These are phyloP conservation scores for Wiebesia pumilae DNA, from an alignment of 1,140 invertebrate genomes.

Conservation along the genomic window DNA sequence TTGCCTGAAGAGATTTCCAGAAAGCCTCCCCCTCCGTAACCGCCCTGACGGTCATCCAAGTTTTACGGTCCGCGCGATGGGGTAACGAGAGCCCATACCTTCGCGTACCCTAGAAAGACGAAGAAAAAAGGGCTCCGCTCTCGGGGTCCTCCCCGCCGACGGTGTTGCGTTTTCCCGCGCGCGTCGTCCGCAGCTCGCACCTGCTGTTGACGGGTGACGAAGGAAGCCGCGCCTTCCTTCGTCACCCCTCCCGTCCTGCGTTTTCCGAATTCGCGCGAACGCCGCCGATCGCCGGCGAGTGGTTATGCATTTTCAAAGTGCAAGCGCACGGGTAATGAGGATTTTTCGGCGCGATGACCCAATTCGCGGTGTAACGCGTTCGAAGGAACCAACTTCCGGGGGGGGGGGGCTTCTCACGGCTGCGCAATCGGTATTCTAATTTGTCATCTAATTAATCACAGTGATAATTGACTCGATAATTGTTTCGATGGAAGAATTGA, in stretches of 20 bases:
- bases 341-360: slow-evolving; percentile 31
- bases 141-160: not conserved
- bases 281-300: not conserved
- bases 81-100: no score
- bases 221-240: no score
- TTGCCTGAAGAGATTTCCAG: slow-evolving; percentile 6
- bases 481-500: no score
- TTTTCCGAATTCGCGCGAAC: not conserved
- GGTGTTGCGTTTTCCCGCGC: slow-evolving; percentile 22
- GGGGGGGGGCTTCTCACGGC: no score
- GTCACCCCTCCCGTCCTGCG: not conserved
- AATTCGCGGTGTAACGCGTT: not conserved
- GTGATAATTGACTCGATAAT: not conserved
- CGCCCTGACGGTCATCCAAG: not conserved
- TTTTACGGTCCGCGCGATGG: not conserved
- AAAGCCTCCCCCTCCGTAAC: not conserved
- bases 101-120: not conserved
- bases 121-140: not conserved
- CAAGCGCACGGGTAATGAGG: slow-evolving; percentile 6
- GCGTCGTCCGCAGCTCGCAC: slow-evolving; percentile 20
- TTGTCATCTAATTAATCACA: not conserved
- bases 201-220: slow-evolving; percentile 52
- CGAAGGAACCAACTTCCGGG: no score
- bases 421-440: not conserved
- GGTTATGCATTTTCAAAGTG: slow-evolving; percentile 6